These are phyloP conservation scores for Ailurus styani DNA, from an alignment of 2,113 vertebrate genomes.

Conservation along the genomic window DNA sequence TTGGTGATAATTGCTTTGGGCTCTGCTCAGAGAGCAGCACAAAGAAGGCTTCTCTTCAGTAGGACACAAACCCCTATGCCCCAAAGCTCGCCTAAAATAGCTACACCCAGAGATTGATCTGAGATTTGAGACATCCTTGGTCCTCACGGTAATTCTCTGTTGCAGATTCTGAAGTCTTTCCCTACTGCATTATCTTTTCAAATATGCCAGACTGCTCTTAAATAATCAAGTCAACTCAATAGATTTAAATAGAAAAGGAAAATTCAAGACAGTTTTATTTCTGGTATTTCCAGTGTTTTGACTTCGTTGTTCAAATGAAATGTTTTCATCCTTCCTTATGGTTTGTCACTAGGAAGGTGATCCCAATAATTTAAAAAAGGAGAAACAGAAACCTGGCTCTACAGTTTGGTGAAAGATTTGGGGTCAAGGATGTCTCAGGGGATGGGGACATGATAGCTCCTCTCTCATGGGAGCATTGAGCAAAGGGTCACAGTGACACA, in stretches of 20 bases:
- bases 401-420: not conserved
- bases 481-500: not conserved
- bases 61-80: not conserved
- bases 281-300: not conserved
- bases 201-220: not conserved
- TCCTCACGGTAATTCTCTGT: not conserved
- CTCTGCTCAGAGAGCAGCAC: not conserved
- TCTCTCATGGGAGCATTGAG: not conserved
- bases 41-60: not conserved
- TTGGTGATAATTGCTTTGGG: constrained; percentile 32
- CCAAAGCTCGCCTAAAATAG: not conserved
- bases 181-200: not conserved
- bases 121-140: not conserved
- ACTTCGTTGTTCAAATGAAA: constrained; percentile 5
- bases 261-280: not conserved
- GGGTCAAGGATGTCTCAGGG: not conserved
- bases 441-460: not conserved
- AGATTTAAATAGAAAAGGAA: not conserved
- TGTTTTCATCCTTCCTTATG: not conserved
- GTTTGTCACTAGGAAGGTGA: not conserved
- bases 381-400: not conserved
- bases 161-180: not conserved
- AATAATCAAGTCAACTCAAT: not conserved
- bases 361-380: not conserved
- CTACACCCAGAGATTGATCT: not conserved